phyloP scores from a whole-genome alignment of 2,797 vertebrate genomes.

The Myotis myotis region DNA sequence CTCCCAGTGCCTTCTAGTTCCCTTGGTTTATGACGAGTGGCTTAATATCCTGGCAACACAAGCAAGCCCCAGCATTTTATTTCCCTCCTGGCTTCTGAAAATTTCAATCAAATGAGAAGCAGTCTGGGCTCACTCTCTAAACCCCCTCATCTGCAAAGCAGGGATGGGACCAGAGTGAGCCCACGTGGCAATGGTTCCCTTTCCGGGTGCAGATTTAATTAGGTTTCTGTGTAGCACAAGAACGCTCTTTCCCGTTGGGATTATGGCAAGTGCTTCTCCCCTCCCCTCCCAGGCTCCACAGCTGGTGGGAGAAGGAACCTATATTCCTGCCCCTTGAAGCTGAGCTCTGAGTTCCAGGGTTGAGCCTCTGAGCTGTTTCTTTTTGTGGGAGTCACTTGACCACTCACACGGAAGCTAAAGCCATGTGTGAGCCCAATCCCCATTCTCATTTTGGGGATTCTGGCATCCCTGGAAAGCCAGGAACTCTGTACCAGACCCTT shows the following conservation, averaged over 20 bases:
- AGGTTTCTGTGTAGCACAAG: not conserved
- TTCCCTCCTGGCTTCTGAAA: slow-evolving; percentile 45
- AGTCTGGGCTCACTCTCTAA: slow-evolving; percentile 56
- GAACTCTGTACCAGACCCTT: not conserved
- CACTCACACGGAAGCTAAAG: not conserved
- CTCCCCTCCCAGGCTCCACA: not conserved
- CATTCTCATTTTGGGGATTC: not conserved
- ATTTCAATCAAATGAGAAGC: slow-evolving; percentile 50
- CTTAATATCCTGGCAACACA: slow-evolving; percentile 54
- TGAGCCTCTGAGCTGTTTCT: not conserved
- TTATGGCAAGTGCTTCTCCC: not conserved
- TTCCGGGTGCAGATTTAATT: slow-evolving; percentile 44
- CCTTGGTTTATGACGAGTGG: not conserved
- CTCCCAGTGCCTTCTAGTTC: not conserved
- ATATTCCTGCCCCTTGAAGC: not conserved
- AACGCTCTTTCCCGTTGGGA: not conserved
- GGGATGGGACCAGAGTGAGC: not conserved
- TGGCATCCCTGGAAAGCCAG: not conserved
- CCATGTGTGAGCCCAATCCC: not conserved
- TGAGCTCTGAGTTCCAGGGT: not conserved
- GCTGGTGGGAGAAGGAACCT: not conserved
- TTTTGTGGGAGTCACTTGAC: not conserved
- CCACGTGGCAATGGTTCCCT: not conserved
- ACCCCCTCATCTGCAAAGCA: not conserved
- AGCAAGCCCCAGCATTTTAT: slow-evolving; percentile 40